A percentile compares a stretch with the other conserved stretches of the same genome.
Conservation (phyloP, 2,888 invertebrate genomes). For the Ellobium chinense region DNA sequence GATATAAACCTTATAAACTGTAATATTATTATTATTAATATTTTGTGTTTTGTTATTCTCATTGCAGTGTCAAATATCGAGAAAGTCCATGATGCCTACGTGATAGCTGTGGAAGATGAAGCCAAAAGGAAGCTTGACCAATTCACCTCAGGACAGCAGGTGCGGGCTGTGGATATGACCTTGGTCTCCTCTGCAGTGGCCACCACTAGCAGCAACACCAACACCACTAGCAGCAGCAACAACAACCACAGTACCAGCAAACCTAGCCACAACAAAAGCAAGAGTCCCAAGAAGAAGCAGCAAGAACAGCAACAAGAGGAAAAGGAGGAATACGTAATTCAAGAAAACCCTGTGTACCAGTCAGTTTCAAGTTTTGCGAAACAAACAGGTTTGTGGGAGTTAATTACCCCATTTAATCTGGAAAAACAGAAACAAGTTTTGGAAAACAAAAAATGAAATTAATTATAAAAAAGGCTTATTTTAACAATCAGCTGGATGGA, state of each 20-base stretch:
- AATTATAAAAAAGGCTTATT: too few relatives aligned
- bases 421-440: too few relatives aligned
- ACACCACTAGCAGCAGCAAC: slow-evolving; percentile 10
- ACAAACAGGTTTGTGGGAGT: slow-evolving; percentile 17
- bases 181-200: slow-evolving; percentile 81
- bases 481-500: too few relatives aligned
- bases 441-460: too few relatives aligned
- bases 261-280: neutral
- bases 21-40: too few relatives aligned
- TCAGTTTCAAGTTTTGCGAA: neutral
- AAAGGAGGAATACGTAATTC: slow-evolving; percentile 47
- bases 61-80: slow-evolving; percentile 61
- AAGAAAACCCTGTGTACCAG: slow-evolving; percentile 51
- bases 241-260: slow-evolving; percentile 8
- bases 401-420: too few relatives aligned
- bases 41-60: too few relatives aligned
- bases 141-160: slow-evolving; percentile 72
- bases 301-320: slow-evolving; percentile 53
- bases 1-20: too few relatives aligned
- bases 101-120: slow-evolving; percentile 98
- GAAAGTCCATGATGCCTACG: slow-evolving; percentile 94
- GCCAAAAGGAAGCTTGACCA: slow-evolving; percentile 91
- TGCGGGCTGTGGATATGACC: slow-evolving; percentile 96
- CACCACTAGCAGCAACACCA: slow-evolving; percentile 5
- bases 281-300: slow-evolving; percentile 34